phyloP scores from a whole-genome alignment of 1,140 invertebrate species.

The Globodera ellingtonae region DNA sequence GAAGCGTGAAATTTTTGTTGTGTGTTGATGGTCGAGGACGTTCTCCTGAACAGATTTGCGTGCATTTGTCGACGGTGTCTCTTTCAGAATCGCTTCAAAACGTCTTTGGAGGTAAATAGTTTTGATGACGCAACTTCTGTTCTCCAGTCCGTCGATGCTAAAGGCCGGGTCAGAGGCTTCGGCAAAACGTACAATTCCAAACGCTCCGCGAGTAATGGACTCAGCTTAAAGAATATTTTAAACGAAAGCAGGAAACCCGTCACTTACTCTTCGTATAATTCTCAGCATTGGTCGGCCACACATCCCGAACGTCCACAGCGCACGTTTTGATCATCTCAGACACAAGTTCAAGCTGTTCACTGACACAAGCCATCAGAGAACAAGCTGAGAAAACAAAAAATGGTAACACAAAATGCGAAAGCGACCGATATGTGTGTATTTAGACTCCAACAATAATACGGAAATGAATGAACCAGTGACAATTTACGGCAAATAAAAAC shows the following conservation, averaged over 20 bases:
- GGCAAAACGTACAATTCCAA: constrained; percentile 39
- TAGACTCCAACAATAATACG: no score
- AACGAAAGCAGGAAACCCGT: no score
- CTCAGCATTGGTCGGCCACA: constrained; percentile 25
- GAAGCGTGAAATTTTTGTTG: constrained; percentile 29
- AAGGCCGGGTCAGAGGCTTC: constrained; percentile 26
- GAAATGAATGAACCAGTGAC: neutral
- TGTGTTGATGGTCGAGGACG: neutral
- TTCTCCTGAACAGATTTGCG: neutral
- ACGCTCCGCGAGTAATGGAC: constrained; percentile 12
- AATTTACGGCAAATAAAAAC: neutral
- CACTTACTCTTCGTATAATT: constrained; percentile 32
- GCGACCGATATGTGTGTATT: no score
- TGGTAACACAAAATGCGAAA: no score
- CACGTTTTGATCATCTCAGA: constrained; percentile 29
- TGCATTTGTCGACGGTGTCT: neutral
- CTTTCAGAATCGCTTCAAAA: constrained; percentile 31
- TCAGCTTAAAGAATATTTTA: constrained; percentile 11
- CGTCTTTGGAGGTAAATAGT: constrained; percentile 40
- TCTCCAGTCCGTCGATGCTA: constrained; percentile 36
- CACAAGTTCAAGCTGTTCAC: constrained; percentile 24
- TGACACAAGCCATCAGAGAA: constrained; percentile 14
- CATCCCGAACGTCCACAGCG: constrained; percentile 28
- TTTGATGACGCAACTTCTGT: constrained; percentile 42
- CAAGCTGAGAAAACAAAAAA: neutral